A percentile compares a stretch with the other conserved stretches of the same genome.
Conservation (phyloP, 2,888 invertebrate genomes). For the Pecten maximus region DNA sequence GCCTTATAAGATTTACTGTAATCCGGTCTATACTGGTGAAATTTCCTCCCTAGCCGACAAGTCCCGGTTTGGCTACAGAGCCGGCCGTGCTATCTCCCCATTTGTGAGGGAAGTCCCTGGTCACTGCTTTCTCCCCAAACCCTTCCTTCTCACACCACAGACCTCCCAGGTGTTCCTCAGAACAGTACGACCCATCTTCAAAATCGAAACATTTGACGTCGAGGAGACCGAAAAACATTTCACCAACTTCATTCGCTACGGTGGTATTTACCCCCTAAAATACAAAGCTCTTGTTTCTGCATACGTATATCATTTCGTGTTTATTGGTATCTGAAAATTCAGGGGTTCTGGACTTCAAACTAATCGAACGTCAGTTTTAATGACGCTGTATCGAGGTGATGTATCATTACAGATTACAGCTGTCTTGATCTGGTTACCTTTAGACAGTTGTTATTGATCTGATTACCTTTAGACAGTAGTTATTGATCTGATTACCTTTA, state of each 20-base stretch:
- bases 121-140: slow-evolving; percentile 59
- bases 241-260: slow-evolving; percentile 62
- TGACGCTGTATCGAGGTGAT: no score
- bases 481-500: no score
- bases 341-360: no score
- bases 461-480: no score
- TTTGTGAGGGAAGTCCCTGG: slow-evolving; percentile 61
- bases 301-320: not conserved
- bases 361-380: no score
- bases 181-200: slow-evolving; percentile 61
- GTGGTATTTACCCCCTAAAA: slow-evolving; percentile 62
- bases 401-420: no score
- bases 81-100: slow-evolving; percentile 52
- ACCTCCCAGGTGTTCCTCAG: slow-evolving; percentile 58
- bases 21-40: no score
- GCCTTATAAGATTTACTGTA: no score
- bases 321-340: no score
- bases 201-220: slow-evolving; percentile 68
- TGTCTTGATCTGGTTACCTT: no score
- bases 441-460: no score
- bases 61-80: not conserved
- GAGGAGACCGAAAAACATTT: slow-evolving; percentile 65
- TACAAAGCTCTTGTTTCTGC: not conserved
- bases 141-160: slow-evolving; percentile 63
- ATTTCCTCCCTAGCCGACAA: not conserved